These are phyloP conservation scores for Hippocampus abdominalis DNA, from an alignment of 2,113 vertebrate genomes.

Conservation along the genomic window DNA sequence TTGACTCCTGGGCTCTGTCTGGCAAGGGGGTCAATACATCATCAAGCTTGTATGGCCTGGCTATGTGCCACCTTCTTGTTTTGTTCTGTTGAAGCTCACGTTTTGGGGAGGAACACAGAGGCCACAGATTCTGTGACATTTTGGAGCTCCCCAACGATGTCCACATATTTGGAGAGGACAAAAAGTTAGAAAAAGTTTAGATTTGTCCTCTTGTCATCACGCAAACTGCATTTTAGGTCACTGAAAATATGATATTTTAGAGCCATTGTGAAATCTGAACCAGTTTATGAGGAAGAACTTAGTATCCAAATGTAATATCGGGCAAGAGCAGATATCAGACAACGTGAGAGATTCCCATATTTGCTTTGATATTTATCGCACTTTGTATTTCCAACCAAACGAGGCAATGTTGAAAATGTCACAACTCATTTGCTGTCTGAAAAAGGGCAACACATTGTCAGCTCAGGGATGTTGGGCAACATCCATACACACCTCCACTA, in stretches of 20 bases:
- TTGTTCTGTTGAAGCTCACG: conserved; percentile 57
- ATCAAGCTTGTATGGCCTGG: conserved; percentile 52
- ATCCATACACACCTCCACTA: no score
- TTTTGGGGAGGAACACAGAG: conserved; percentile 26
- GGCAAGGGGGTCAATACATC: conserved; percentile 56
- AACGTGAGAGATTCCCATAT: no score
- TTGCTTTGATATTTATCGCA: no score
- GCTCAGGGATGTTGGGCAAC: no score
- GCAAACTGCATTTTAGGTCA: neutral
- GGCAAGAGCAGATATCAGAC: neutral
- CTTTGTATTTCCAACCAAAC: no score
- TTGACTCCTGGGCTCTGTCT: conserved; percentile 42
- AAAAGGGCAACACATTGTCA: no score
- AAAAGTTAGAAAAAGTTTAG: no score
- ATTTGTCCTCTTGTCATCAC: no score
- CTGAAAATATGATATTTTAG: neutral
- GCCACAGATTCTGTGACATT: conserved; percentile 39
- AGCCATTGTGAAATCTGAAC: neutral
- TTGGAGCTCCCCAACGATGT: neutral
- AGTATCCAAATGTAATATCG: neutral
- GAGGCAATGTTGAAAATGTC: no score
- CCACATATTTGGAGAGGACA: no score
- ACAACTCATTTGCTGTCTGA: no score
- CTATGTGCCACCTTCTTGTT: conserved; percentile 45
- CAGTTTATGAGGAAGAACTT: neutral